These are phyloP conservation scores for Oreotrochilus melanogaster DNA, from an alignment of 2,113 vertebrate genomes.

Conservation along the genomic window DNA sequence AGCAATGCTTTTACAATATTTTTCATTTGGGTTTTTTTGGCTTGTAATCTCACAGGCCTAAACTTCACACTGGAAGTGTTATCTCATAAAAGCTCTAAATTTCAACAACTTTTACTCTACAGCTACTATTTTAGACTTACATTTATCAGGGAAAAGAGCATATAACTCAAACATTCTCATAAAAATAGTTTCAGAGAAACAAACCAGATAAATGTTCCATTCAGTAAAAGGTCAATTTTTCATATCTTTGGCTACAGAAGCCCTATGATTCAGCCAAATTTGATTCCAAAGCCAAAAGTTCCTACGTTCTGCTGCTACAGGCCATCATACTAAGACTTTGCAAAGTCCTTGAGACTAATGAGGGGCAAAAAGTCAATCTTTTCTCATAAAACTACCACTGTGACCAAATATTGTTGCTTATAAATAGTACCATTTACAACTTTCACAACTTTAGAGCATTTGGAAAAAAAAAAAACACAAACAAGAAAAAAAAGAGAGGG, in stretches of 20 bases:
- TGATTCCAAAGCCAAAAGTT: constrained; percentile 47
- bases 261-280: constrained; percentile 36
- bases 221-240: constrained; percentile 64
- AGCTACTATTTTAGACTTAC: constrained; percentile 46
- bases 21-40: constrained; percentile 19
- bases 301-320: constrained; percentile 27
- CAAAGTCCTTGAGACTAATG: not conserved
- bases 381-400: constrained; percentile 39
- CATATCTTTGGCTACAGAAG: constrained; percentile 69
- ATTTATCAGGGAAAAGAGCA: constrained; percentile 31
- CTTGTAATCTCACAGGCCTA: constrained; percentile 2
- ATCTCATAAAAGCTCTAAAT: constrained; percentile 50
- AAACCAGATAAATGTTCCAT: constrained; percentile 63
- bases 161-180: constrained; percentile 53
- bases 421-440: constrained; percentile 1
- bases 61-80: constrained; percentile 35
- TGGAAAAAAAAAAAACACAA: not conserved
- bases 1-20: constrained; percentile 42
- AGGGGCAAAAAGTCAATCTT: constrained; percentile 49
- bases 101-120: not conserved
- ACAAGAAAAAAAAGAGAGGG: not conserved
- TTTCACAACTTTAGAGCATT: not conserved
- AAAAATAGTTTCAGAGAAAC: constrained; percentile 63
- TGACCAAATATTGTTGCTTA: not conserved
- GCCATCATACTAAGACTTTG: not conserved